Conservation (phyloP, 2,797 vertebrate species). For the Sebastes taczanowskii region DNA sequence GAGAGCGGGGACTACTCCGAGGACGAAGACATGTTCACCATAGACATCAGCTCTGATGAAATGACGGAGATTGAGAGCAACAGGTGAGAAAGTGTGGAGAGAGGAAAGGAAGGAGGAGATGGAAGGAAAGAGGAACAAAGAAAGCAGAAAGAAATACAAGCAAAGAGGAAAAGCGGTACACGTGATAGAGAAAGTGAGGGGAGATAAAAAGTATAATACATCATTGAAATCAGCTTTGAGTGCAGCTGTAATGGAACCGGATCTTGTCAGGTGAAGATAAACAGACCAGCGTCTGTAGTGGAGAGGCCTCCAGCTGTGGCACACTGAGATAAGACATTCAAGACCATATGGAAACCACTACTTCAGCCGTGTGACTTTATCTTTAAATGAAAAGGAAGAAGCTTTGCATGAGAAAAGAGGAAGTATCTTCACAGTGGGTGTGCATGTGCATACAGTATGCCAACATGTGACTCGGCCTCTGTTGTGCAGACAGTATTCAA, state of each 20-base stretch:
- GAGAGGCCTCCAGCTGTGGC: conserved; percentile 10
- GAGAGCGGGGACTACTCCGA: conserved; percentile 85
- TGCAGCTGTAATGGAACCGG: conserved; percentile 31
- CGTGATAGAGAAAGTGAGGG: background rate
- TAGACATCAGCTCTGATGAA: conserved; percentile 93
- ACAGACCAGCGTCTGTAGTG: conserved; percentile 8
- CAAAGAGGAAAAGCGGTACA: background rate
- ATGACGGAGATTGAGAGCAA: conserved; percentile 73
- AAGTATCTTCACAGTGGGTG: background rate
- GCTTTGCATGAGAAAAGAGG: conserved; percentile 1
- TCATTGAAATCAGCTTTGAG: conserved; percentile 23
- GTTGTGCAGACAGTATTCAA: background rate
- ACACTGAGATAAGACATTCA: conserved; percentile 10
- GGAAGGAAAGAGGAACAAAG: background rate
- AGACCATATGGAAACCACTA: conserved; percentile 1
- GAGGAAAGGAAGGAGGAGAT: background rate
- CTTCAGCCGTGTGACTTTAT: background rate
- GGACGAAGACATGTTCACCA: conserved; percentile 93
- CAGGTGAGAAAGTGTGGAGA: conserved; percentile 42
- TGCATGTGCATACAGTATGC: background rate
- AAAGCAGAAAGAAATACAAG: background rate
- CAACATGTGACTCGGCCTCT: background rate
- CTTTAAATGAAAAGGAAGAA: background rate
- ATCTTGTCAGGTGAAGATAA: conserved; percentile 12
- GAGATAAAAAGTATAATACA: conserved; percentile 13